phyloP scores from a whole-genome alignment of 1,140 invertebrate species.

The Drosophila neocordata region DNA sequence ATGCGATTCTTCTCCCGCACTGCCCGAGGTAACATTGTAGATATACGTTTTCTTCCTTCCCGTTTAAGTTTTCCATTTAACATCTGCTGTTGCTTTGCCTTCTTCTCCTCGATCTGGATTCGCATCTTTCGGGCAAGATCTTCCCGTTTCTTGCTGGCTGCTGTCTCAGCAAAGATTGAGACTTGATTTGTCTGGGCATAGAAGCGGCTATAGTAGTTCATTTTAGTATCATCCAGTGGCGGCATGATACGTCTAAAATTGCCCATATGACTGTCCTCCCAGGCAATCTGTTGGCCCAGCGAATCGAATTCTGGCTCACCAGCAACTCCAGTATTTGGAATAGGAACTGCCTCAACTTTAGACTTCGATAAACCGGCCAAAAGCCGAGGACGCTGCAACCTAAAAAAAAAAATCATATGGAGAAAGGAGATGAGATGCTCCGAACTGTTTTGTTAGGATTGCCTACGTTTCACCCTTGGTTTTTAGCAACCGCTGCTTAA shows the following conservation, averaged over 20 bases:
- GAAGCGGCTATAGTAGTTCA: constrained; percentile 71
- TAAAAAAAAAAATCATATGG: neutral
- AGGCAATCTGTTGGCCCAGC: constrained; percentile 87
- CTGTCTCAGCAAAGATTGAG: constrained; percentile 90
- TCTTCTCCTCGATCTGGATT: constrained; percentile 71
- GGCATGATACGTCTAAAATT: constrained; percentile 85
- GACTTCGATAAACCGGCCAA: constrained; percentile 12
- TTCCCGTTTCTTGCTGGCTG: constrained; percentile 84
- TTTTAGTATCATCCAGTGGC: constrained; percentile 41
- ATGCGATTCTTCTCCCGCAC: constrained; percentile 64
- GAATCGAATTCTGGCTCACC: constrained; percentile 51
- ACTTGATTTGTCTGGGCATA: constrained; percentile 87
- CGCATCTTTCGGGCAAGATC: constrained; percentile 74
- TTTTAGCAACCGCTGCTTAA: constrained; percentile 87
- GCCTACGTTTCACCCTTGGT: constrained; percentile 64
- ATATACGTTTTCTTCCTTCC: constrained; percentile 37
- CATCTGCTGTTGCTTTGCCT: constrained; percentile 60
- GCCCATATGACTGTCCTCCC: constrained; percentile 91
- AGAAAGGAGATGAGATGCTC: neutral
- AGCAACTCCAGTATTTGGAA: neutral
- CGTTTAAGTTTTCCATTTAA: constrained; percentile 32
- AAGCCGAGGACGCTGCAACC: constrained; percentile 28
- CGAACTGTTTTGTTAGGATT: neutral
- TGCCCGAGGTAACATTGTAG: constrained; percentile 35
- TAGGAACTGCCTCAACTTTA: constrained; percentile 8